Evolutionary conservation across 2,797 vertebrate species (phyloP).

Genomic region (Cetoscarus ocellatus): DNA sequence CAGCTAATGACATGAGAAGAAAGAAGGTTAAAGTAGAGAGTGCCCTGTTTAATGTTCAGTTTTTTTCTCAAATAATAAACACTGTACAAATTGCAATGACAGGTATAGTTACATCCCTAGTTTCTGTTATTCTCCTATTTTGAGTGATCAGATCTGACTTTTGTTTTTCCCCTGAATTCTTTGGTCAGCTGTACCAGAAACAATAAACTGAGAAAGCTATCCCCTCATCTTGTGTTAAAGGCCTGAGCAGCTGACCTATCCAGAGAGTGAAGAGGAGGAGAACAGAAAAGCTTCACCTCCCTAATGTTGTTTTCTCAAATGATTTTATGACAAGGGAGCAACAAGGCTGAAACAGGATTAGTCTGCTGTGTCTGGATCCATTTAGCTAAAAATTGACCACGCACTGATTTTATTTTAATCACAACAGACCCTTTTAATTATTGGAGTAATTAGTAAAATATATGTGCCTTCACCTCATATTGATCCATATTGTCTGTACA

Average conservation of each 20-base stretch:
- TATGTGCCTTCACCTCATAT: slow-evolving; percentile 82
- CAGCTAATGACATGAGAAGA: too few species aligned
- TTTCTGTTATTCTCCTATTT: not conserved
- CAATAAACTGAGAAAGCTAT: slow-evolving; percentile 35
- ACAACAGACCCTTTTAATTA: slow-evolving; percentile 83
- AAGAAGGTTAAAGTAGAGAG: too few species aligned
- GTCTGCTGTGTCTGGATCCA: slow-evolving; percentile 71
- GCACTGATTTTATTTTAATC: slow-evolving; percentile 82
- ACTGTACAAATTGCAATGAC: too few species aligned
- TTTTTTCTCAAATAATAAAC: too few species aligned
- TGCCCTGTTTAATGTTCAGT: too few species aligned
- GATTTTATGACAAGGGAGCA: slow-evolving; percentile 81
- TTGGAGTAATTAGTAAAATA: slow-evolving; percentile 85
- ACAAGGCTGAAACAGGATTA: slow-evolving; percentile 74
- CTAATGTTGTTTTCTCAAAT: slow-evolving; percentile 76
- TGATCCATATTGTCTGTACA: slow-evolving; percentile 81
- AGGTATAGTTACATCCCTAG: too few species aligned
- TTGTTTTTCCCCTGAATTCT: slow-evolving; percentile 20
- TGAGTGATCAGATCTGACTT: slow-evolving; percentile 10
- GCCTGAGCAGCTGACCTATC: slow-evolving; percentile 40
- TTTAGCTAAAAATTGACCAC: slow-evolving; percentile 77
- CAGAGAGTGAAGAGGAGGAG: slow-evolving; percentile 10
- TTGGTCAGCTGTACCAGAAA: slow-evolving; percentile 14
- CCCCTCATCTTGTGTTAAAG: slow-evolving; percentile 16
- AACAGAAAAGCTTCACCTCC: slow-evolving; percentile 35